These are phyloP conservation scores for Liasis olivaceus DNA, from an alignment of 2,797 vertebrate species.

Conservation along the genomic window DNA sequence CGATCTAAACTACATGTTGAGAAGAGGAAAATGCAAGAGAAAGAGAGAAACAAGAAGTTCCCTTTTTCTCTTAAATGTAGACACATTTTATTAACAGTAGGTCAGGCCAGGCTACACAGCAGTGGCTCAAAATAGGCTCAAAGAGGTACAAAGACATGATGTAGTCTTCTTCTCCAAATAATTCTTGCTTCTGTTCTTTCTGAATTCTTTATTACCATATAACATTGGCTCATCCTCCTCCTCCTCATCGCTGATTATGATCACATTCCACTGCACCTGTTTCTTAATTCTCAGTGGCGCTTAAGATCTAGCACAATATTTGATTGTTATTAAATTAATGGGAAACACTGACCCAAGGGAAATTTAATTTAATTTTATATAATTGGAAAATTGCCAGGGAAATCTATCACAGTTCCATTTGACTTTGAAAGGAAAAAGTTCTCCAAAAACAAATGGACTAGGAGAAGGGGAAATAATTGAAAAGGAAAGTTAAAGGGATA, in stretches of 20 bases:
- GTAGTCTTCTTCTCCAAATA: not conserved
- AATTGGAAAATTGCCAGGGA: not conserved
- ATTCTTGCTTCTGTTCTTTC: not conserved
- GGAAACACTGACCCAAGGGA: not conserved
- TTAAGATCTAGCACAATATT: not conserved
- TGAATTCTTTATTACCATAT: not conserved
- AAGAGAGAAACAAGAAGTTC: not conserved
- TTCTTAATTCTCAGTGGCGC: not conserved
- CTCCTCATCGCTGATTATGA: not conserved
- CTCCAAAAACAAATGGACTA: not conserved
- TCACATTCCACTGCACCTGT: not conserved
- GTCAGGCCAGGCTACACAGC: not conserved
- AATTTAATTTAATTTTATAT: not conserved
- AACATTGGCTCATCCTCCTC: not conserved
- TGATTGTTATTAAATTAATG: not conserved
- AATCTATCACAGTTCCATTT: not conserved
- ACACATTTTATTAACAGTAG: not conserved
- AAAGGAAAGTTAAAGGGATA: not conserved
- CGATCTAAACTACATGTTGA: not conserved
- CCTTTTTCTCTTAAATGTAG: not conserved
- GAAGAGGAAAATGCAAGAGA: not conserved
- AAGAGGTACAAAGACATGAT: not conserved
- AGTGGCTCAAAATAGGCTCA: not conserved
- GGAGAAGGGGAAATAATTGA: not conserved
- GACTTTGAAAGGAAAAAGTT: not conserved